Base-by-base conservation (phyloP, 2,888 invertebrate species). In the Kuschelorhynchus macadamiae region DNA sequence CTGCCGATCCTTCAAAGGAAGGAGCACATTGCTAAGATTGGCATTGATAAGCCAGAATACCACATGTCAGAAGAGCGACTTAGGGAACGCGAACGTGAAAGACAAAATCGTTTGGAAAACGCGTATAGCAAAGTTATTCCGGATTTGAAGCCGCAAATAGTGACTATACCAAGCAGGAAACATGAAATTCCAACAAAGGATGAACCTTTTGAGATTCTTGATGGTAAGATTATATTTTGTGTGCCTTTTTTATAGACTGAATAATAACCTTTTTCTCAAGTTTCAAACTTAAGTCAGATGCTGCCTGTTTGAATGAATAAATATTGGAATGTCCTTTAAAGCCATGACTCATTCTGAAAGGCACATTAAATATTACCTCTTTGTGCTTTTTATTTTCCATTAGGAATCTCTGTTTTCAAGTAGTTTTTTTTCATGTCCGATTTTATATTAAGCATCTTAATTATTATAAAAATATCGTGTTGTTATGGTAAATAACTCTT, bases 21-120 rank as follows among this genome's bases (percentile, higher is more conserved):
- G 63, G 83, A 84, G 73, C 73, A 82, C 36, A 76, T 84, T 11
- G 75, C 77, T 11, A 76, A 78, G 20, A 79, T 82, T 44, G 74
- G 74, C 36, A 74, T 71, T 8, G 80, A 81, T 61, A 82, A 81
- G 71, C 81, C 82, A 0, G 80, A 78, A 44, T 80, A 84, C 70
- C 83, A 86, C 53, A 81, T 85, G 79, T 77, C 84, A 0, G 83
- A 84, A 16, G 81, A 82, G 44, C 81, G 86, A 11, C 80, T 84
- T 65, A 49, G 25, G 14, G 85, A 86, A 70, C 73, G 79, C 20
- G 82, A 85, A 36, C 74, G 76, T 8, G 81, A 83, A 14, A 84
- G 83, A 42, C 87, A 88, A 72, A 81, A 82, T 52, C 84, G 84
- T 66, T 83, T 89, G 77, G 87, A 88, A 71, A 82, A 85, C 39